Conservation (phyloP, 2,113 vertebrate genomes). For the Lanius ludovicianus region DNA sequence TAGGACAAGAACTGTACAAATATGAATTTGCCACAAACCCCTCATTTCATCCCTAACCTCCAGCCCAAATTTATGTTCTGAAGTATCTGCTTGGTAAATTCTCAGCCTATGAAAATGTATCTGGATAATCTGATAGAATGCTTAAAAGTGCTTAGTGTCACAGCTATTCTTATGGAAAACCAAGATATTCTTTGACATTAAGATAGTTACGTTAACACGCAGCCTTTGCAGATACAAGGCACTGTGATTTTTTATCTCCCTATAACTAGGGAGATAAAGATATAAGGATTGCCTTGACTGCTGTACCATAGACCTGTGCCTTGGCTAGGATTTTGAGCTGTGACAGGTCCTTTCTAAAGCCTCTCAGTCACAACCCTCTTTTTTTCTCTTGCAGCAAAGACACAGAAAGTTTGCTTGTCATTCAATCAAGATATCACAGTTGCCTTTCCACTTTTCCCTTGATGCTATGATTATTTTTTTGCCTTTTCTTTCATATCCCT, state of each 20-base stretch:
- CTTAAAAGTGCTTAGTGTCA: neutral
- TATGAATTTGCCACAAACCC: neutral
- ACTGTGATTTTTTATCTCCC: neutral
- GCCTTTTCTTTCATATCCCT: too few relatives aligned
- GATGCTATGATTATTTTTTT: too few relatives aligned
- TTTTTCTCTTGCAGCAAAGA: neutral
- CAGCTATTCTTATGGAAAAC: neutral
- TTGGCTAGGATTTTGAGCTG: neutral
- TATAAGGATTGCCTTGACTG: neutral
- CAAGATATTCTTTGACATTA: neutral
- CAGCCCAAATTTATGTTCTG: neutral
- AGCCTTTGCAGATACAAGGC: neutral
- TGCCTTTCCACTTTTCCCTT: neutral
- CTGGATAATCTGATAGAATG: neutral
- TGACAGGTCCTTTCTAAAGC: neutral
- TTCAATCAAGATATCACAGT: neutral
- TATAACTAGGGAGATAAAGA: neutral
- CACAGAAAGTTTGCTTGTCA: neutral
- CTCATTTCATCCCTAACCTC: neutral
- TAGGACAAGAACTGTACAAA: neutral
- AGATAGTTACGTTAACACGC: neutral
- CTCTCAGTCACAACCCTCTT: neutral
- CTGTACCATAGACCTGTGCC: neutral
- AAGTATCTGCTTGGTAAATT: neutral
- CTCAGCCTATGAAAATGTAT: neutral